A percentile compares a stretch with the other conserved stretches of the same genome.
phyloP scores from a whole-genome alignment of 2,113 vertebrate species.

The Dromaius novaehollandiae region DNA sequence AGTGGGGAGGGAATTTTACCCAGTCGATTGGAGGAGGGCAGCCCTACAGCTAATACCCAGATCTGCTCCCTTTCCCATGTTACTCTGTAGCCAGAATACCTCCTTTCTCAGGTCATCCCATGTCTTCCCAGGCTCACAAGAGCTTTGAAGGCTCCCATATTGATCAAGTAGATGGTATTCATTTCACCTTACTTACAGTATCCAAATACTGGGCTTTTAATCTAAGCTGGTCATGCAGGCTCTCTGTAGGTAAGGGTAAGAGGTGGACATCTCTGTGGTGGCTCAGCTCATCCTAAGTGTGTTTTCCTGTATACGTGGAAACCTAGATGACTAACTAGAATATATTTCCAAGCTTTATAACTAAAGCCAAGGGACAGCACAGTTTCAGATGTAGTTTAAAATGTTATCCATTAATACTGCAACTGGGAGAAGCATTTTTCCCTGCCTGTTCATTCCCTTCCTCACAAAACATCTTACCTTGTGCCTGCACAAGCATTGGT shows the following conservation, averaged over 20 bases:
- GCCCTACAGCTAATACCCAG: not conserved
- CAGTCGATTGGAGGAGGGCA: not conserved
- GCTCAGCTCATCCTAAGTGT: not conserved
- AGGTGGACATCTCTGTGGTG: not conserved
- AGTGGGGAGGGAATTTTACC: not conserved
- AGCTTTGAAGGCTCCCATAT: not conserved
- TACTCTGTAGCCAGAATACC: too few species aligned
- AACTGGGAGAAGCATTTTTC: not conserved
- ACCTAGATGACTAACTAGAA: not conserved
- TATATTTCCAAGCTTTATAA: not conserved
- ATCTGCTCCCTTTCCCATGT: not conserved
- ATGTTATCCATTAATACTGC: not conserved
- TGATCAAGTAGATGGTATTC: not conserved
- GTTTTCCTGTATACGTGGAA: not conserved
- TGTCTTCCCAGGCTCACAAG: not conserved
- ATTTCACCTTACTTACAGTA: not conserved
- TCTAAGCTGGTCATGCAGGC: fast-evolving
- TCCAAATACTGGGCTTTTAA: not conserved
- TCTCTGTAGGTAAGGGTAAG: not conserved
- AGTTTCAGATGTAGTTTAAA: not conserved
- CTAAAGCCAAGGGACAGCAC: not conserved
- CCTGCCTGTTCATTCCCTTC: not conserved
- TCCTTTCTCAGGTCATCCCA: not conserved
- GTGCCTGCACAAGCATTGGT: not conserved
- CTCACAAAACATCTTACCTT: not conserved